Conservation (phyloP, 2,797 vertebrate genomes). For the Perdix hodgsoniae region DNA sequence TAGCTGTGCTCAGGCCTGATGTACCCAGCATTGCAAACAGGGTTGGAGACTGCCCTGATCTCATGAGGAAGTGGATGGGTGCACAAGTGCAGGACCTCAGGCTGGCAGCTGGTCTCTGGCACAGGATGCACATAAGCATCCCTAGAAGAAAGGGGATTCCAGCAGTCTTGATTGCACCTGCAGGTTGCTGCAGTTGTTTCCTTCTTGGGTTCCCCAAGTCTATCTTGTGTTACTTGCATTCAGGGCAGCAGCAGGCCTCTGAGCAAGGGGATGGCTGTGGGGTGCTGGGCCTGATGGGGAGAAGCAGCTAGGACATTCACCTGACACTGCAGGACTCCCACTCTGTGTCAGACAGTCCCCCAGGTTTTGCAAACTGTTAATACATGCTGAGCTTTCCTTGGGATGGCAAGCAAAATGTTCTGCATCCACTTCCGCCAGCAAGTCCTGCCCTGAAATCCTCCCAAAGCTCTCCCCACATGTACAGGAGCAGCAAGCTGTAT, state of each 20-base stretch:
- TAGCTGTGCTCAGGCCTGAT: background rate
- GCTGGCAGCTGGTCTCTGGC: background rate
- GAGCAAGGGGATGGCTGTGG: background rate
- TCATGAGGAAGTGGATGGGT: background rate
- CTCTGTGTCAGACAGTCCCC: background rate
- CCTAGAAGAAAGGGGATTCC: background rate
- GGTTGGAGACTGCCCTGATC: background rate
- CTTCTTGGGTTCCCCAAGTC: background rate
- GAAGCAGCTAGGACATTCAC: background rate
- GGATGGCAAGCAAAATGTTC: background rate
- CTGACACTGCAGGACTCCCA: rapidly evolving
- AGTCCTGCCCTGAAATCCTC: rapidly evolving
- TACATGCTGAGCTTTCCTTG: rapidly evolving
- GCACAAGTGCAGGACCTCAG: background rate
- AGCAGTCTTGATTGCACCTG: rapidly evolving
- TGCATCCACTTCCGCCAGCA: background rate
- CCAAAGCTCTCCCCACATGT: background rate
- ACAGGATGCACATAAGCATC: background rate
- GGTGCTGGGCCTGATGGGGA: background rate
- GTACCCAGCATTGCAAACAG: background rate
- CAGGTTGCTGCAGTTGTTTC: background rate
- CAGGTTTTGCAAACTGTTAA: rapidly evolving
- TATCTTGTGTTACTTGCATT: rapidly evolving
- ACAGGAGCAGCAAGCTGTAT: background rate
- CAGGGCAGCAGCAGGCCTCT: background rate